Evolutionary conservation across 2,113 vertebrate species (phyloP), one percentile per base, ranked within the genome.

Genomic region (Nibea albiflora): DNA sequence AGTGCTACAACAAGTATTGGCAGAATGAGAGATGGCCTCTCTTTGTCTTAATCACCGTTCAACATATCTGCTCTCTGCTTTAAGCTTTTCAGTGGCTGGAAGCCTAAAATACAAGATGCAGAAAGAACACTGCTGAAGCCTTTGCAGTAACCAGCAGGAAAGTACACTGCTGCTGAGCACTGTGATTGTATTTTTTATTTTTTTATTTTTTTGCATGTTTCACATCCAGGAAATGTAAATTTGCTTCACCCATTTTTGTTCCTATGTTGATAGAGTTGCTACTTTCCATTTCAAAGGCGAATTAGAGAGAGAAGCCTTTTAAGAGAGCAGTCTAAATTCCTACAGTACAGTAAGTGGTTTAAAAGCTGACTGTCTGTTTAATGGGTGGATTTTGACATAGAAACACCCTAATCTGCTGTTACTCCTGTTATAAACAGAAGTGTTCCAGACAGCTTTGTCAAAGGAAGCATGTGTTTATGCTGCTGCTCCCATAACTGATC

Each of bases 331-430:
- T 77, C 76, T 71, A 86, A 88, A 90, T 85, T 89, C 77, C 76
- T 76, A 72, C 78, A 85, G 53, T 70, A 77, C 60, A 68, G 76
- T 92, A 93, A 90, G 83, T 91, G 90, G 87, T 92, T 92, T 92
- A 86, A 92, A 93, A 93, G 88, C 91, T 88, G 75, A 85, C 84
- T 90, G 89, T 57, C 85, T 94, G 83, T 84, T 88, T 90, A 94
- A 90, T 93, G 79, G 88, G 56, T 70, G 84, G 92, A 92, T 90
- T 93, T 88, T 85, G 80, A 92, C 90, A 86, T 54, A 84, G 84
- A 90, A 93, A 89, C 90, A 89, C 84, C 76, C 82, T 92, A 92
- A 94, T 94, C 93, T 90, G 86, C 89, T 90, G 78, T 86, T 77
- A 79, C 73, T 84, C 80, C 87, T 79, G 88, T 86, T 90, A 87